phyloP scores from a whole-genome alignment of 2,113 vertebrate species.

The Poeciliopsis retropinna region DNA sequence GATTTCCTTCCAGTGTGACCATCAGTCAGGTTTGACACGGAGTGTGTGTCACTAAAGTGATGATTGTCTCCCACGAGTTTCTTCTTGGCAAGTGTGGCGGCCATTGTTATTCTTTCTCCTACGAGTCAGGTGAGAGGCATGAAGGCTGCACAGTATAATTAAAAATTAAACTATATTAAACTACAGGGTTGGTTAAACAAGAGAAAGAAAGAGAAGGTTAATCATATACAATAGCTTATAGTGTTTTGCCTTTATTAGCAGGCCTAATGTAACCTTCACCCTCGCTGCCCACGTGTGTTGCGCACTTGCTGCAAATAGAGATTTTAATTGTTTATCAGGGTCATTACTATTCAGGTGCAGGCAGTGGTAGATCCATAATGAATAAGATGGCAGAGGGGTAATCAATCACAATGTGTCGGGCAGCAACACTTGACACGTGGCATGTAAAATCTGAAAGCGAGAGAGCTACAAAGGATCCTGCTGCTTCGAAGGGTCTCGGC shows the following conservation, averaged over 20 bases:
- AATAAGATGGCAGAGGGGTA: conserved; percentile 46
- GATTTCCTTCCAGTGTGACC: conserved; percentile 36
- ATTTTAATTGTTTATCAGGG: conserved; percentile 69
- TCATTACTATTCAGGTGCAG: conserved; percentile 65
- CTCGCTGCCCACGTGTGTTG: conserved; percentile 31
- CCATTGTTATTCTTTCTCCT: conserved; percentile 25
- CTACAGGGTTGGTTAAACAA: neutral
- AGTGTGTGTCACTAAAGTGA: conserved; percentile 30
- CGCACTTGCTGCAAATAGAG: conserved; percentile 32
- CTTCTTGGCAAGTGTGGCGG: conserved; percentile 35
- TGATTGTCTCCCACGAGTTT: conserved; percentile 38
- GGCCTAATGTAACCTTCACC: conserved; percentile 30
- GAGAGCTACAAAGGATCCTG: conserved; percentile 7
- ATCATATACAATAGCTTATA: neutral
- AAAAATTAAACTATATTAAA: conserved; percentile 1
- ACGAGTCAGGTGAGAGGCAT: conserved; percentile 11
- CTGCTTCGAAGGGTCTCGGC: conserved; percentile 32
- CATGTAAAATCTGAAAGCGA: conserved; percentile 33
- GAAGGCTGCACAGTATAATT: neutral
- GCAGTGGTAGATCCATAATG: conserved; percentile 56
- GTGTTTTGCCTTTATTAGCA: neutral
- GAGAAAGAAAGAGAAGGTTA: conserved; percentile 7
- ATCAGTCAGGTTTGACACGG: conserved; percentile 45
- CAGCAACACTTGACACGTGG: conserved; percentile 48
- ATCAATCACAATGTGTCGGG: conserved; percentile 64